phyloP scores from a whole-genome alignment of 2,888 invertebrate species.

The Cephus rjabovi region DNA sequence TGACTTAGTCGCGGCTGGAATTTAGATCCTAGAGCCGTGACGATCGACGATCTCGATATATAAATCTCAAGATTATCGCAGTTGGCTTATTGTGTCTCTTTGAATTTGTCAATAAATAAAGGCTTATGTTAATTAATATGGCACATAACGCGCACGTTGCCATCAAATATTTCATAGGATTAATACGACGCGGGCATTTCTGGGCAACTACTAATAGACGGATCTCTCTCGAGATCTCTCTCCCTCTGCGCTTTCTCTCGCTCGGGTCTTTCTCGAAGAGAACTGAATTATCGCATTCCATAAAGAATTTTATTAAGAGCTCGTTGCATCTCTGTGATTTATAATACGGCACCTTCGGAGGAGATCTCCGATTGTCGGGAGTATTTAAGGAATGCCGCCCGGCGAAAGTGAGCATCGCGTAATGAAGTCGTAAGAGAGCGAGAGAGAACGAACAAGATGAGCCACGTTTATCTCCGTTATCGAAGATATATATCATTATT shows the following conservation, averaged over 20 bases:
- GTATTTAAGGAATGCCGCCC: conserved; percentile 32
- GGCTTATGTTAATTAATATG: conserved; percentile 45
- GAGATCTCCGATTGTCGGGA: conserved; percentile 31
- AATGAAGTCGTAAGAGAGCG: not conserved
- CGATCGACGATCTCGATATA: not conserved
- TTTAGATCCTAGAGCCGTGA: not conserved
- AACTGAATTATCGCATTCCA: conserved; percentile 40
- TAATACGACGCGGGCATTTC: conserved; percentile 35
- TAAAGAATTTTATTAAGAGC: conserved; percentile 35
- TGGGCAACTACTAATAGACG: conserved; percentile 23
- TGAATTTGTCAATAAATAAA: conserved; percentile 46
- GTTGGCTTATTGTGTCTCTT: conserved; percentile 31
- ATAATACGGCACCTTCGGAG: conserved; percentile 27
- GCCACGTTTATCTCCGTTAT: not conserved
- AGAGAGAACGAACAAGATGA: not conserved
- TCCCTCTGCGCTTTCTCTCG: not conserved
- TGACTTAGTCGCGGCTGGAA: not conserved
- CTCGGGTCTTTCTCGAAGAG: conserved; percentile 10
- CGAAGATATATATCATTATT: not conserved
- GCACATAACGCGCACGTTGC: conserved; percentile 22
- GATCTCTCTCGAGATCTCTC: conserved; percentile 13
- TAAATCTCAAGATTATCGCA: conserved; percentile 31
- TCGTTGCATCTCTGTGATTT: conserved; percentile 34
- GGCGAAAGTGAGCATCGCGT: conserved; percentile 6
- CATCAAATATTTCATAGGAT: conserved; percentile 45